Percentiles rank a stretch among this genome's conserved stretches.
phyloP scores from a whole-genome alignment of 2,888 invertebrate genomes.

The Dendrolimus houi region DNA sequence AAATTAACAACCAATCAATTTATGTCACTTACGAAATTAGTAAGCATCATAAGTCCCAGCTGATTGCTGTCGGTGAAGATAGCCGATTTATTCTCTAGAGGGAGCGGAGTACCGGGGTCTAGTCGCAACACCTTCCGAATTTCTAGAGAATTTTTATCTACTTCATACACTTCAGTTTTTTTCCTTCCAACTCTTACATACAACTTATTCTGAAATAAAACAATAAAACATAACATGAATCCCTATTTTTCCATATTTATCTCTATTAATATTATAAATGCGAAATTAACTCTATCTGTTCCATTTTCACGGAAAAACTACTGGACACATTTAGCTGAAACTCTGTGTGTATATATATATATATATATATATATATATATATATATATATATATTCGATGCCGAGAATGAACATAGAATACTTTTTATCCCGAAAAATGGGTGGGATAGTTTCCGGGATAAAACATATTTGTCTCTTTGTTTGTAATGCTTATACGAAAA shows the following conservation, averaged over 20 bases:
- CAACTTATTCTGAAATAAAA: slow-evolving; percentile 81
- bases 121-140: slow-evolving; percentile 43
- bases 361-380: too few species aligned
- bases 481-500: too few species aligned
- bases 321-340: too few species aligned
- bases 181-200: slow-evolving; percentile 82
- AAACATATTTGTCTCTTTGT: too few species aligned
- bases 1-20: not conserved
- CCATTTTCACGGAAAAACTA: too few species aligned
- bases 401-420: too few species aligned
- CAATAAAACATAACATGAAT: not conserved
- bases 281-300: too few species aligned
- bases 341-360: too few species aligned
- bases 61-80: slow-evolving; percentile 65
- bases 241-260: not conserved
- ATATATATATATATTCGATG: too few species aligned
- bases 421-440: too few species aligned
- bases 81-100: slow-evolving; percentile 51
- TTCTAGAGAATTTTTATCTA: slow-evolving; percentile 59
- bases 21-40: slow-evolving; percentile 47
- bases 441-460: too few species aligned
- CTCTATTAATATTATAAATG: not conserved
- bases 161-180: slow-evolving; percentile 62
- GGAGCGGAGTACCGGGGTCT: slow-evolving; percentile 41
- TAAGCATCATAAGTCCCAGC: slow-evolving; percentile 68